These are phyloP conservation scores for Naja naja DNA, from an alignment of 2,113 vertebrate species.

Conservation along the genomic window DNA sequence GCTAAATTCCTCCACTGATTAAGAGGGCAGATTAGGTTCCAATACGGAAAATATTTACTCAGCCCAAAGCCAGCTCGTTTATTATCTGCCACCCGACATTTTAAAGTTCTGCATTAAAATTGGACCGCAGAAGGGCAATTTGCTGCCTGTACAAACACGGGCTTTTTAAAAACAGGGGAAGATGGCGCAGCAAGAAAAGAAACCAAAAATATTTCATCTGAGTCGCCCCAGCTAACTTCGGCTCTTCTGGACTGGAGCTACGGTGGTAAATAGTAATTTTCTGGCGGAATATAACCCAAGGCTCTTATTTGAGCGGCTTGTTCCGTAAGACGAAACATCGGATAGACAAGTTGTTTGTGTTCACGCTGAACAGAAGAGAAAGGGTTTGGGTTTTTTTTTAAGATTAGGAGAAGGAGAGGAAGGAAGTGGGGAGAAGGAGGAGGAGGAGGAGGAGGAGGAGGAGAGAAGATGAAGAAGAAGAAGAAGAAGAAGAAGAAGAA, in stretches of 20 bases:
- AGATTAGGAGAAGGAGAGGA: background rate
- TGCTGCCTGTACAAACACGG: slow-evolving; percentile 53
- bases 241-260: background rate
- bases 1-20: slow-evolving; percentile 61
- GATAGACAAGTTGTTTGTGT: slow-evolving; percentile 18
- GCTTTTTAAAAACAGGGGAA: slow-evolving; percentile 31
- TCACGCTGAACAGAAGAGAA: fast-evolving
- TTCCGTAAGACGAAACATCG: slow-evolving; percentile 18
- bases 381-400: background rate
- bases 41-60: slow-evolving; percentile 68
- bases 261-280: background rate
- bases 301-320: slow-evolving; percentile 17
- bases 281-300: slow-evolving; percentile 12
- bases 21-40: slow-evolving; percentile 63
- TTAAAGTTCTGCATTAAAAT: slow-evolving; percentile 61
- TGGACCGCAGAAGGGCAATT: slow-evolving; percentile 54
- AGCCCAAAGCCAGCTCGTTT: slow-evolving; percentile 66
- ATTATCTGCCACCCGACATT: slow-evolving; percentile 67
- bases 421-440: background rate
- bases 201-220: background rate
- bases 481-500: too few relatives aligned
- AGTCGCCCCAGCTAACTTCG: slow-evolving; percentile 1
- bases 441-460: too few relatives aligned
- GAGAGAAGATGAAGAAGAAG: too few relatives aligned
- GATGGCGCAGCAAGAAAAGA: background rate